phyloP scores from a whole-genome alignment of 2,888 invertebrate species.

The Metalampra italica region DNA sequence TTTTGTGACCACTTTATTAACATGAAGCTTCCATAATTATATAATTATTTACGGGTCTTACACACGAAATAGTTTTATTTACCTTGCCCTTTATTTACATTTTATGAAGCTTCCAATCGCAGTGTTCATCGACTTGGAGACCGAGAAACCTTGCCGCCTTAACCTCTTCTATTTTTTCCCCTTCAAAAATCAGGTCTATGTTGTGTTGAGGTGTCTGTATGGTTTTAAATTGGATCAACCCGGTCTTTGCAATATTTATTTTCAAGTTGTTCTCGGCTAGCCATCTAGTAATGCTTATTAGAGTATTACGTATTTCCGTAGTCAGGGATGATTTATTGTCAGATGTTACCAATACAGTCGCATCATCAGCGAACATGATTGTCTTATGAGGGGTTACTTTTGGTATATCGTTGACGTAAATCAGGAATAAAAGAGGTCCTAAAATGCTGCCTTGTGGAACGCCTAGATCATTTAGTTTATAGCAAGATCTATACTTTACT shows the following conservation, averaged over 20 bases:
- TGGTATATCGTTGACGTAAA: not conserved
- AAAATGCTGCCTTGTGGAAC: not conserved
- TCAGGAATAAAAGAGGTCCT: not conserved
- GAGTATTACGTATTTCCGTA: not conserved
- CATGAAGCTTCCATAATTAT: constrained; percentile 14
- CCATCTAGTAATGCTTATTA: not conserved
- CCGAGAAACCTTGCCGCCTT: constrained; percentile 7
- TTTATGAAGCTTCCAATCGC: too few relatives aligned
- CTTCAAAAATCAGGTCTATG: not conserved
- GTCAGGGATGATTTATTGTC: not conserved
- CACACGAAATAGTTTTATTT: too few relatives aligned
- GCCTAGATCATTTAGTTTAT: not conserved
- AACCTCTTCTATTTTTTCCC: constrained; percentile 2
- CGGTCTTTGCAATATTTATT: not conserved
- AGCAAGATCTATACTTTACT: not conserved
- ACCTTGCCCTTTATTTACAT: too few relatives aligned
- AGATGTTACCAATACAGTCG: not conserved
- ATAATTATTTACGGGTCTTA: too few relatives aligned
- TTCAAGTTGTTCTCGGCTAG: not conserved
- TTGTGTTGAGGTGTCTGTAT: not conserved
- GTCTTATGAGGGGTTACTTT: not conserved
- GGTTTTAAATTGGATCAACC: not conserved
- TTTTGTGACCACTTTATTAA: constrained; percentile 11
- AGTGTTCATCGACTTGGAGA: constrained; percentile 7
- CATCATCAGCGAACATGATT: not conserved